These are phyloP conservation scores for Mylabris phalerata DNA, from an alignment of 1,140 invertebrate species.

Conservation along the genomic window DNA sequence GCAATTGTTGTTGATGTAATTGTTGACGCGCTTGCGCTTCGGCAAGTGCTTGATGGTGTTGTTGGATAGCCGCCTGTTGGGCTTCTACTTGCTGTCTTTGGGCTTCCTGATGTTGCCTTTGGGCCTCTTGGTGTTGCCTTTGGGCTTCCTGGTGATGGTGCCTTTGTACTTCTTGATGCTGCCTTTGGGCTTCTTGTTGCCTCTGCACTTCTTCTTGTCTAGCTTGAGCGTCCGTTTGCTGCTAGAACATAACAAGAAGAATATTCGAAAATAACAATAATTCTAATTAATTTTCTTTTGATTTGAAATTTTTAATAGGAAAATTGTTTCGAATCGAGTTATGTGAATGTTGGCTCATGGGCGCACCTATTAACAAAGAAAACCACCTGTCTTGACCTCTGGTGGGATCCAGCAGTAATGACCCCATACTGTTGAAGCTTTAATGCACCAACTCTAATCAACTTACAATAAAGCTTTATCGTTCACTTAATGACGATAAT, in stretches of 20 bases:
- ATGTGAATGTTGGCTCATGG: not conserved
- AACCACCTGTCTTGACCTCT: constrained; percentile 35
- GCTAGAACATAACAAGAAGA: not conserved
- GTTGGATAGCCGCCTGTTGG: constrained; percentile 34
- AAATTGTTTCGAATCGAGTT: constrained; percentile 2
- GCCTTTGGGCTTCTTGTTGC: constrained; percentile 30
- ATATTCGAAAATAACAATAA: not conserved
- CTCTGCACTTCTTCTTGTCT: constrained; percentile 33
- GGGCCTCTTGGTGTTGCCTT: constrained; percentile 27
- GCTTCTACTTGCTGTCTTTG: constrained; percentile 42
- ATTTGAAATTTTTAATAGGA: too few species aligned
- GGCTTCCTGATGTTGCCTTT: constrained; percentile 34
- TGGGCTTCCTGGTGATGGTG: constrained; percentile 31
- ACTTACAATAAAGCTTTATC: constrained; percentile 8
- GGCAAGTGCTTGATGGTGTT: constrained; percentile 32
- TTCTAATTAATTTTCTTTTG: constrained; percentile 1
- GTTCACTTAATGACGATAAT: not conserved
- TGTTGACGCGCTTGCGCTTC: constrained; percentile 34
- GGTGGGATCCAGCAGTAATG: constrained; percentile 26
- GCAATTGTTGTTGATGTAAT: constrained; percentile 27
- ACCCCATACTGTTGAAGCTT: constrained; percentile 14
- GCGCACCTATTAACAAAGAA: constrained; percentile 11
- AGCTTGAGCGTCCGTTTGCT: constrained; percentile 28
- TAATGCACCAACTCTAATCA: constrained; percentile 4
- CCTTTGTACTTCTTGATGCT: constrained; percentile 30